Base-by-base conservation (phyloP, 2,797 vertebrate species). In the Danio aesculapii region DNA sequence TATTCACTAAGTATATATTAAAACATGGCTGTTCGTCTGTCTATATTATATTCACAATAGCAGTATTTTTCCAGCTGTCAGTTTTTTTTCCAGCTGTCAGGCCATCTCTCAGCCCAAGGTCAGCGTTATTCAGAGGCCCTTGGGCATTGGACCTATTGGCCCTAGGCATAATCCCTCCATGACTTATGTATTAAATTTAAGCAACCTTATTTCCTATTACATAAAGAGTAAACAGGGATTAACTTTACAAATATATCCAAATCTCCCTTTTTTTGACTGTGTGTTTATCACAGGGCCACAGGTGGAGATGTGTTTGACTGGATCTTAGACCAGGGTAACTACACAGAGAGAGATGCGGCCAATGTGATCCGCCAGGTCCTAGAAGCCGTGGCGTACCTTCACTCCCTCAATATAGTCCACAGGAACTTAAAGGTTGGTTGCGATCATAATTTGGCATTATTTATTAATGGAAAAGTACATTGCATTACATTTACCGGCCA, bases 221-320 rank as follows among this genome's bases (percentile, higher is more conserved):
- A 76, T 53, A 63, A 10, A 61, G 1, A 16, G 16, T 49, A 30
- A 39, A 75, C 6, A 47, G 16, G 14, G 47, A 50, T 47, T 39
- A 61, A 16, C 57, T 49, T 6, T 5, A 59, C 17, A 74, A 58
- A 58, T 43, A 11, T 61, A 11, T 74, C 43, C 53, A 5, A n/a
- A 44, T 78, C 44, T 39, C 30, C 5, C 72, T 88, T 82, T 63
- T 72, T 53, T 72, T 30, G 30, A 30, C 30, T 30, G 30, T 30
- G 30, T 30, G 30, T 30, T 63, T 67, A 43, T 77, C 50, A 58
- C 88, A 96, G 96, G 58, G 96, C 96, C 77, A 96, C 95, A 63
- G 96, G 96, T 76, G 95, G 95, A 44, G 96, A 96, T 78, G 95
- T 96, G 41, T 96, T 96, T 73, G 96, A 96, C 86, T 96, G 96